A percentile compares a stretch with the other conserved stretches of the same genome.
These are phyloP conservation scores for Xestia ashworthii DNA, from an alignment of 2,888 invertebrate genomes.

Conservation along the genomic window DNA sequence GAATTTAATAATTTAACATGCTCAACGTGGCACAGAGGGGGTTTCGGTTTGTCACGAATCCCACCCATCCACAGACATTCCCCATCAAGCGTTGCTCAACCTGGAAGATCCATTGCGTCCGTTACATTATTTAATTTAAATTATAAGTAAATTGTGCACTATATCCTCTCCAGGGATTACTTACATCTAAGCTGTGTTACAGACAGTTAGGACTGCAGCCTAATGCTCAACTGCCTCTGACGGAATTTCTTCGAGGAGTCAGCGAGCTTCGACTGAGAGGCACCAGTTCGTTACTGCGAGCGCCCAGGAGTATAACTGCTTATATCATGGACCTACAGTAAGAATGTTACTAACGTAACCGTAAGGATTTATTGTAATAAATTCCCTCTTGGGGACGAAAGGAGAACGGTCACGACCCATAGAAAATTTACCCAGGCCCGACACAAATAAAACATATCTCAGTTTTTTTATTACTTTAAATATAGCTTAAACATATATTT, in stretches of 20 bases:
- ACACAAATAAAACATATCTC: too few relatives aligned
- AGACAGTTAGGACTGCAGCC: constrained; percentile 82
- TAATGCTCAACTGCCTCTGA: constrained; percentile 76
- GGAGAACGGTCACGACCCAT: too few relatives aligned
- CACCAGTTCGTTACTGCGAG: constrained; percentile 92
- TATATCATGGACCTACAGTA: constrained; percentile 82
- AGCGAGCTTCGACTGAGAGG: constrained; percentile 92
- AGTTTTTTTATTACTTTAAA: too few relatives aligned
- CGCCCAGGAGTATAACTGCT: constrained; percentile 82
- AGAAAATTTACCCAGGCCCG: too few relatives aligned
- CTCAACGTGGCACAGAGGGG: background rate
- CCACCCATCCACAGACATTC: background rate
- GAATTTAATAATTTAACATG: background rate
- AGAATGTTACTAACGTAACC: constrained; percentile 40
- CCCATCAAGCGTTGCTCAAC: background rate
- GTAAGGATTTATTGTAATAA: constrained; percentile 1
- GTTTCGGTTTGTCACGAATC: background rate
- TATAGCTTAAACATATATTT: too few relatives aligned
- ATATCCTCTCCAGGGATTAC: too few relatives aligned
- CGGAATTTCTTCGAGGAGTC: constrained; percentile 91
- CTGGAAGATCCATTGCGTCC: background rate
- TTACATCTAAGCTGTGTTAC: constrained; percentile 28
- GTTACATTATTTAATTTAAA: background rate
- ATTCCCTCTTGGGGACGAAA: background rate
- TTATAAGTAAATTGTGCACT: background rate